phyloP scores from a whole-genome alignment of 2,113 vertebrate species.

The Pantherophis guttatus region DNA sequence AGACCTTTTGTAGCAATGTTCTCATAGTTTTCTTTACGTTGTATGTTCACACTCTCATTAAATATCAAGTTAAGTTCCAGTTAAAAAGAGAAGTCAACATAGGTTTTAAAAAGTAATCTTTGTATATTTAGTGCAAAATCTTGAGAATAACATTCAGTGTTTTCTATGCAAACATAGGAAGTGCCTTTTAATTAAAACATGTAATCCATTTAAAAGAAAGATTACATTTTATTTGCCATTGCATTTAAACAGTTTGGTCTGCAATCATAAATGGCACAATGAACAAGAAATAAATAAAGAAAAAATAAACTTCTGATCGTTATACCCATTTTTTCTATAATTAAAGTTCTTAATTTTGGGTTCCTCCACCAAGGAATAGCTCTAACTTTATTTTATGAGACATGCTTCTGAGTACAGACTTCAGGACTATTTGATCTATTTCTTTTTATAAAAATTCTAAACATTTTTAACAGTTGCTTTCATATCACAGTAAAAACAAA shows the following conservation, averaged over 20 bases:
- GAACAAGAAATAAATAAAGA: neutral
- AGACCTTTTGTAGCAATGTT: neutral
- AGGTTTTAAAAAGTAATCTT: neutral
- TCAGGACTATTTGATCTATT: neutral
- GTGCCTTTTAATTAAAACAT: constrained; percentile 3
- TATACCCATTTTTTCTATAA: neutral
- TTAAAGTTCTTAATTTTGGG: neutral
- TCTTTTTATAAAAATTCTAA: neutral
- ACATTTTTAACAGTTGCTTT: neutral
- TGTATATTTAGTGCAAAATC: neutral
- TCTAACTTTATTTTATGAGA: neutral
- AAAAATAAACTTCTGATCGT: neutral
- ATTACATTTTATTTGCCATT: neutral
- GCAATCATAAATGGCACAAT: neutral
- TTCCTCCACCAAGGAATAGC: neutral
- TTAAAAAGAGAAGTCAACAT: neutral
- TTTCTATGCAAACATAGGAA: constrained; percentile 1
- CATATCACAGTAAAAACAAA: neutral
- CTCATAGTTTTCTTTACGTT: neutral
- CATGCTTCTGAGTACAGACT: neutral
- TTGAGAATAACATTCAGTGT: neutral
- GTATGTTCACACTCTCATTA: neutral
- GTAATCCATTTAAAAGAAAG: neutral
- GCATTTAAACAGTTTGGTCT: neutral
- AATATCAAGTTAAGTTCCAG: neutral